Percentiles rank a stretch among this genome's conserved stretches.
Evolutionary conservation across 2,797 vertebrate genomes (phyloP).

Genomic region (Clarias fuscus): DNA sequence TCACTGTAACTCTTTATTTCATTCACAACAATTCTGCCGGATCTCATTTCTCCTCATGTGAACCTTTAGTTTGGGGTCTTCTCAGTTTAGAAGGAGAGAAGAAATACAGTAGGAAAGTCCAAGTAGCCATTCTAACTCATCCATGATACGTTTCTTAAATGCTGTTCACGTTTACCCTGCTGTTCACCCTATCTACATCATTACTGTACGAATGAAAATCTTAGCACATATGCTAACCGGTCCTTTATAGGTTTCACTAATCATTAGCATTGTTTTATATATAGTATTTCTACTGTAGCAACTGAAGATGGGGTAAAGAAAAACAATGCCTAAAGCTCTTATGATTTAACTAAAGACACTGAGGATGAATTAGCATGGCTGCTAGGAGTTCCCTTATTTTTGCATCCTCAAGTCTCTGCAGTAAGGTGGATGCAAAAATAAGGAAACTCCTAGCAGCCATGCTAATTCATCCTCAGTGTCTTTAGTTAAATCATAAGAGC

Average conservation of each 20-base stretch:
- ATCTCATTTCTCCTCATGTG: constrained; percentile 31
- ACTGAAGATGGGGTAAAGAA: neutral
- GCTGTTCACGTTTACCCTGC: neutral
- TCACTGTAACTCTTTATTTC: constrained; percentile 42
- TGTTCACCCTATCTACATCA: too few relatives aligned
- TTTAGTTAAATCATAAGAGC: neutral
- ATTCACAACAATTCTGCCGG: constrained; percentile 31
- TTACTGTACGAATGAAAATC: neutral
- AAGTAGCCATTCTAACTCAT: neutral
- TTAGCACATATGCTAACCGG: neutral
- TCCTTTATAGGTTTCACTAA: neutral
- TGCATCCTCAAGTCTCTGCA: neutral
- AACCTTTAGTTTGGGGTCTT: constrained; percentile 16
- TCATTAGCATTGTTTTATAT: neutral
- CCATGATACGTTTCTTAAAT: neutral
- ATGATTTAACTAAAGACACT: neutral
- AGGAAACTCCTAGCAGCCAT: neutral
- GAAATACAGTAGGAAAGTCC: neutral
- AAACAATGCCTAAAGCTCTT: neutral
- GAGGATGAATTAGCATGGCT: neutral
- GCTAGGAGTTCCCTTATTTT: neutral
- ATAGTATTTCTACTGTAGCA: neutral
- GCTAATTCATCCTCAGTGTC: neutral
- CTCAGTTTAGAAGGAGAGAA: neutral
- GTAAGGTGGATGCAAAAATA: neutral